Evolutionary conservation across 1,140 invertebrate genomes (phyloP), one percentile per base, ranked within the genome.

Genomic region (Macrosteles quadrilineatus): DNA sequence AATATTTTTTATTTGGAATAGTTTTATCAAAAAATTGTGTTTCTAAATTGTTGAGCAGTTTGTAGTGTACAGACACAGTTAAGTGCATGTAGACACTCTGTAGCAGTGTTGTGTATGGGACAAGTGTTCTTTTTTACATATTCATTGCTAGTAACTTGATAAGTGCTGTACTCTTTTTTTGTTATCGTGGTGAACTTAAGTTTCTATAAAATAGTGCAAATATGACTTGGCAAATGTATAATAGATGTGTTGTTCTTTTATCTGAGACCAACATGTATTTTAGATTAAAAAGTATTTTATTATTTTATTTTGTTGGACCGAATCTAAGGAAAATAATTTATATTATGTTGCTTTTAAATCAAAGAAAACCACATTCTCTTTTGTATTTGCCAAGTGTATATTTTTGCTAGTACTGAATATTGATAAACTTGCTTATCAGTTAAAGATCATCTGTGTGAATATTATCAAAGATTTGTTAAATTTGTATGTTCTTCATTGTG

Each of bases 401-500:
- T 59, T 27, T 27, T 11, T 59, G 55, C 55, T 59, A 59, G 21
- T 27, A 59, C 25, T 59, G 55, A 59, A 27, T 27, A 27, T 59
- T 59, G 55, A 59, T 27, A 59, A 59, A 50, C 2, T 6, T n/a
- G n/a, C n/a, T n/a, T 59, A 43, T 43, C 63, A 66, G 63, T 66
- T 66, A 66, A 66, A 36, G 32, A 66, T 66, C 40, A 45, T 66
- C 32, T 66, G 63, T 66, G 63, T 66, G 63, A 45, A 66, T 66
- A 66, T 66, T 66, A 66, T 66, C 63, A 66, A 64, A 64, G 63
- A 66, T 66, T 66, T 66, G 63, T 66, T 66, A 66, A 66, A 66
- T 66, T 66, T 66, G 63, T 66, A 66, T 66, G 63, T 66, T 66
- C 63, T 66, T 66, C 63, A 66, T 66, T 66, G 63, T 66, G 63